Evolutionary conservation across 2,797 vertebrate species (phyloP).

Genomic region (Gallinago stenura): DNA sequence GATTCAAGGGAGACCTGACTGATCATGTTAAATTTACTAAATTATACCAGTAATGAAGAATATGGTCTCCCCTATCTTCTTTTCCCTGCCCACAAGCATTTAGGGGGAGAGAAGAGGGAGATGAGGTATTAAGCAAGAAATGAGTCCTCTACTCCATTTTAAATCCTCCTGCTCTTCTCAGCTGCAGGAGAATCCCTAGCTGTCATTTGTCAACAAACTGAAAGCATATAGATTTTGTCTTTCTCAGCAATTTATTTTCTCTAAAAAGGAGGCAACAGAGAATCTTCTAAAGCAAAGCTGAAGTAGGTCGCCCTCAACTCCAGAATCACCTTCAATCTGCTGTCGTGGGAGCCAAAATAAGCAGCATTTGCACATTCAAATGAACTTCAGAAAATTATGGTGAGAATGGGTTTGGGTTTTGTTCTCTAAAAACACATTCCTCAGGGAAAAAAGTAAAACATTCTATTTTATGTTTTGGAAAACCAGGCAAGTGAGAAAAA

Average conservation of each 20-base stretch:
- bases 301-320: neutral
- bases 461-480: neutral
- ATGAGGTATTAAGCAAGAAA: neutral
- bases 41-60: neutral
- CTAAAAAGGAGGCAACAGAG: neutral
- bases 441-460: neutral
- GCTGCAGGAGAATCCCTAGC: neutral
- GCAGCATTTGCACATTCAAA: neutral
- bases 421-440: neutral
- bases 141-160: neutral
- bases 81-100: neutral
- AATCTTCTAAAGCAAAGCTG: neutral
- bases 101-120: too few relatives aligned
- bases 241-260: neutral
- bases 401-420: neutral
- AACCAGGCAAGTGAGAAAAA: neutral
- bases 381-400: neutral
- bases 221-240: neutral
- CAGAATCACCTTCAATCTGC: neutral
- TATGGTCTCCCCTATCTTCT: neutral
- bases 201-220: neutral
- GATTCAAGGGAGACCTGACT: neutral
- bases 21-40: neutral
- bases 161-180: neutral
- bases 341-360: neutral